Percentiles rank a stretch among this genome's conserved stretches.
Evolutionary conservation across 2,113 vertebrate genomes (phyloP).

Genomic region (Lepidothrix coronata): DNA sequence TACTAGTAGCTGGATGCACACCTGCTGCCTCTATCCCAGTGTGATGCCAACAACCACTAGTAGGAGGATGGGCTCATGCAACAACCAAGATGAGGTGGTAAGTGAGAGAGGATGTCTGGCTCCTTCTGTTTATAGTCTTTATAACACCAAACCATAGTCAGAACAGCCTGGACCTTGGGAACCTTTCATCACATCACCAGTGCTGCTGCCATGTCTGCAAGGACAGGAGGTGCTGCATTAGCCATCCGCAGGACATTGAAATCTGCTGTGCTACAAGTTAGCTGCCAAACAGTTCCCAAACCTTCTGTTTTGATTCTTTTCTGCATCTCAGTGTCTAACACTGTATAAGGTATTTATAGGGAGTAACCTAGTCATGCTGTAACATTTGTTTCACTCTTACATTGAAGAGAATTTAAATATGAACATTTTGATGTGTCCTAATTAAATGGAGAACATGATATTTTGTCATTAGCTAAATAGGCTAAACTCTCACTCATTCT

Average conservation of each 20-base stretch:
- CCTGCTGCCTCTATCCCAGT: neutral
- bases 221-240: neutral
- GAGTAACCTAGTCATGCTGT: conserved; percentile 11
- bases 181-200: neutral
- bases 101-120: neutral
- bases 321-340: neutral
- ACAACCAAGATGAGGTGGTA: neutral
- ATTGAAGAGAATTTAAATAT: conserved; percentile 26
- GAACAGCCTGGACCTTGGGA: neutral
- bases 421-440: conserved; percentile 11
- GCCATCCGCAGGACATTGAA: neutral
- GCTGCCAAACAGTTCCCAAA: neutral
- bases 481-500: neutral
- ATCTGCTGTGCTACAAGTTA: neutral
- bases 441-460: conserved; percentile 34
- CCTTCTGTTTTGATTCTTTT: neutral
- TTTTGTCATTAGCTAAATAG: conserved; percentile 16
- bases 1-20: rapidly evolving
- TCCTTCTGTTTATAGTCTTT: neutral
- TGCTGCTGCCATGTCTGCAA: neutral
- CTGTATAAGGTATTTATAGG: neutral
- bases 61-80: neutral
- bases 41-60: neutral
- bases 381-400: conserved; percentile 46
- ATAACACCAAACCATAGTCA: rapidly evolving